Evolutionary conservation across 2,888 invertebrate genomes (phyloP).

Genomic region (Chalcis sispes): DNA sequence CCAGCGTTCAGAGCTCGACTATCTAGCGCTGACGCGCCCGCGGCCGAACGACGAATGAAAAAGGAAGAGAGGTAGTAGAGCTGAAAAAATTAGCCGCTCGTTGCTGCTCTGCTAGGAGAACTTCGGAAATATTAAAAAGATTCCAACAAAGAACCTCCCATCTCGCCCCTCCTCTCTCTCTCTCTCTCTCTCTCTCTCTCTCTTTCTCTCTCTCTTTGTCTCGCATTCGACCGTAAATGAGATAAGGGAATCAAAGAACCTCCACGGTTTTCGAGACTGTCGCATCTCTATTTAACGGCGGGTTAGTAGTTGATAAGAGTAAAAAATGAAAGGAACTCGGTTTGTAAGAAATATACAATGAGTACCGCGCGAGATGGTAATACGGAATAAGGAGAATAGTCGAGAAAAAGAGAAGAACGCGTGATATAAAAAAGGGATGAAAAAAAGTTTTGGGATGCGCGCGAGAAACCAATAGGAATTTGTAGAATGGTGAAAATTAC

Average conservation of each 20-base stretch:
- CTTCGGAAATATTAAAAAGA: conserved; percentile 45
- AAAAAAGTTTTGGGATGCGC: background rate
- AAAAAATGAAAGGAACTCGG: background rate
- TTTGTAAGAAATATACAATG: too few relatives aligned
- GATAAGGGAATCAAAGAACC: conserved; percentile 23
- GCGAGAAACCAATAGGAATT: background rate
- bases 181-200: too few relatives aligned
- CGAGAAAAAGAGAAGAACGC: background rate
- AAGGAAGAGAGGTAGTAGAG: conserved; percentile 1
- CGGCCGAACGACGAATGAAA: background rate
- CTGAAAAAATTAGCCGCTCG: conserved; percentile 32
- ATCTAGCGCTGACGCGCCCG: conserved; percentile 9
- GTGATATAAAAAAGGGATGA: background rate
- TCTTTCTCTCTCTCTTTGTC: too few relatives aligned
- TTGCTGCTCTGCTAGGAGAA: too few relatives aligned
- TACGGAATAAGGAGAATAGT: background rate
- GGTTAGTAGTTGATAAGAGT: too few relatives aligned
- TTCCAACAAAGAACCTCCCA: background rate
- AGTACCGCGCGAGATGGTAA: too few relatives aligned
- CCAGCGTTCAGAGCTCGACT: background rate
- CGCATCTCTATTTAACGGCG: background rate
- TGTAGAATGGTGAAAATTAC: too few relatives aligned
- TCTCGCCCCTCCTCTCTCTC: background rate
- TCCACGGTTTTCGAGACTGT: conserved; percentile 10
- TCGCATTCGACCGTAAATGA: background rate